Evolutionary conservation across 92 coral and sea anemone species (phyloP), one percentile per base, ranked within the genome.

Genomic region (Siderastrea radians): DNA sequence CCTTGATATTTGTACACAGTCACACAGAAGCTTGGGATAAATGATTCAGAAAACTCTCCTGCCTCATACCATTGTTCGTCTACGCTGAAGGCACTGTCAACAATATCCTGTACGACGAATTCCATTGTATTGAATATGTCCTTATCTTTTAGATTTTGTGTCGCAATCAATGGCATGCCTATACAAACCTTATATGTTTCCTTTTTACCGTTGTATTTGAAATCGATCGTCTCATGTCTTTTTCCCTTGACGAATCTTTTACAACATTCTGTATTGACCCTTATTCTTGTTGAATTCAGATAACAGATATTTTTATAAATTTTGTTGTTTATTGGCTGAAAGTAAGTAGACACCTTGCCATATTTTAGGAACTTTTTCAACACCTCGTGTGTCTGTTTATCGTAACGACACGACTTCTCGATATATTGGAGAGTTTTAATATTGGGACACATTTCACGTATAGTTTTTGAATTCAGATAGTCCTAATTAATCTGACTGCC

Each of bases 101-200:
- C 2, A 8, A 72, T 83, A 15, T 72, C 71, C 53, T 72, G 57
- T 5, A 76, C 11, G 38, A 5, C 19, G 16, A 84, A 84, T 66
- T 84, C 89, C 74, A 84, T 84, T 9, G 74, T 84, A 75, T 85
- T 85, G 67, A 49, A 76, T 17, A 85, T 85, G 1, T 75, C 51
- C 3, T 11, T 49, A 4, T 85, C 84, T 67, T 85, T 85, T 3
- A 77, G 44, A 54, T 85, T 85, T 49, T 47, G 47, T 0, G 80
- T 83, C 2, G 80, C 87, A 0, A 83, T 14, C 11, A 83, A 10
- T 0, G 80, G 87, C 69, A 57, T 83, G 11, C 45, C 47, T 0
- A 17, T 14, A 26, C 87, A 82, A 1, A 82, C 87, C 14, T 54
- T 16, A 60, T 76, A 85, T 45, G 75, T 62, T 77, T 85, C 89